Conservation (phyloP, 2,113 vertebrate genomes). For the Nesospiza acunhae region DNA sequence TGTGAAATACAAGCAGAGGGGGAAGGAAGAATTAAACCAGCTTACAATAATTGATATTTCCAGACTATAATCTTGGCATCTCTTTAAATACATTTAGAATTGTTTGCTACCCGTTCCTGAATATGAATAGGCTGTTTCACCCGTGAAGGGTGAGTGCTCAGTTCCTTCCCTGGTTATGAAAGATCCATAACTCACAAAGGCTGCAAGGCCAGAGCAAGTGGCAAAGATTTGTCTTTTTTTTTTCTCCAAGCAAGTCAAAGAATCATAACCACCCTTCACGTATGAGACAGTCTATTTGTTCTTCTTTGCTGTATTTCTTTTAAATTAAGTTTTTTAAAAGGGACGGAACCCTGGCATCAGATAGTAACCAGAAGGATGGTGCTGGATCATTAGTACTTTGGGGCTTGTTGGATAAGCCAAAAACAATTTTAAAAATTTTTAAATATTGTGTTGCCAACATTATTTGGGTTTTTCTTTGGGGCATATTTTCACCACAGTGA, state of each 20-base stretch:
- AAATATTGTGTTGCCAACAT: not conserved
- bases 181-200: constrained; percentile 49
- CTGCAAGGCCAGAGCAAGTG: not conserved
- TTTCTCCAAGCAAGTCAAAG: not conserved
- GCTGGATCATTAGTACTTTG: not conserved
- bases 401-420: not conserved
- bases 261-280: not conserved
- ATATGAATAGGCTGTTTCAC: constrained; percentile 16
- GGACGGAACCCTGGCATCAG: not conserved
- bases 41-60: constrained; percentile 55
- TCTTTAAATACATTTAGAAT: constrained; percentile 55
- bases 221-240: not conserved
- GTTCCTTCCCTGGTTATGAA: not conserved
- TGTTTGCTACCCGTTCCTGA: constrained; percentile 37
- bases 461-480: not conserved
- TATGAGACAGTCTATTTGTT: not conserved
- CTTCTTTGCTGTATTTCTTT: not conserved
- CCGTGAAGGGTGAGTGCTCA: not conserved
- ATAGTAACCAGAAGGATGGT: not conserved
- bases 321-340: constrained; percentile 16
- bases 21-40: not conserved
- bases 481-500: not conserved
- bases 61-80: constrained; percentile 33
- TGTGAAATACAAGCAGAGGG: not conserved
- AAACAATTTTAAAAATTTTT: not conserved